Evolutionary conservation across 2,888 invertebrate genomes (phyloP), one percentile per base, ranked within the genome.

Genomic region (Leucoptera coffeella): DNA sequence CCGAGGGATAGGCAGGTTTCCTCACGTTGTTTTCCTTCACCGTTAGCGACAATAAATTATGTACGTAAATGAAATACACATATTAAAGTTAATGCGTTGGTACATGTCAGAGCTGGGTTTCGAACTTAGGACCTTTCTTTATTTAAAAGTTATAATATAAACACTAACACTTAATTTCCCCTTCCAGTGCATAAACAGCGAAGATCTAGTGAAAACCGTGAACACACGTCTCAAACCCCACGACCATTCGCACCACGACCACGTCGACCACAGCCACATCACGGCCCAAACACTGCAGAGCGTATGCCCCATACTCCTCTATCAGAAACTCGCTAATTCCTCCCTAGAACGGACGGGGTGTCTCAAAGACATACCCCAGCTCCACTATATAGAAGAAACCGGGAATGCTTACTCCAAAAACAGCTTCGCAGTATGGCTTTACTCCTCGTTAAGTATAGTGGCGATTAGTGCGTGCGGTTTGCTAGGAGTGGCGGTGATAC

Each of bases 401-500:
- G 17, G 17, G 6, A 55, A 40, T 12, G 54, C 50, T 0, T 46
- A 52, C 13, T 32, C 42, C 0, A 60, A 58, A 29, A 59, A 61
- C 30, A 61, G 59, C 47, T 54, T 47, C 20, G 42, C 55, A 58
- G 90, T 88, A 4, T 94, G 93, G 93, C 44, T 87, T 7, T 93
- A 87, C 49, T 87, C 92, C 2, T 78, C 80, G 4, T 45, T 82
- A 14, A 84, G 92, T 31, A 89, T 94, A 38, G 53, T 87, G 5
- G 74, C 87, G 14, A 92, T 93, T 36, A 90, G 91, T 44, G 75
- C 89, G 4, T 87, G 91, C 40, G 94, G 94, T 7, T 59, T 95
- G 22, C 60, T 91, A 9, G 89, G 92, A 2, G 86, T 94, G 8
- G 85, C 85, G 4, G 86, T 93, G 5, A 90, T 95, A 43, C 94